Base-by-base conservation (phyloP, 1,140 invertebrate species). In the Drosophila ogumai region DNA sequence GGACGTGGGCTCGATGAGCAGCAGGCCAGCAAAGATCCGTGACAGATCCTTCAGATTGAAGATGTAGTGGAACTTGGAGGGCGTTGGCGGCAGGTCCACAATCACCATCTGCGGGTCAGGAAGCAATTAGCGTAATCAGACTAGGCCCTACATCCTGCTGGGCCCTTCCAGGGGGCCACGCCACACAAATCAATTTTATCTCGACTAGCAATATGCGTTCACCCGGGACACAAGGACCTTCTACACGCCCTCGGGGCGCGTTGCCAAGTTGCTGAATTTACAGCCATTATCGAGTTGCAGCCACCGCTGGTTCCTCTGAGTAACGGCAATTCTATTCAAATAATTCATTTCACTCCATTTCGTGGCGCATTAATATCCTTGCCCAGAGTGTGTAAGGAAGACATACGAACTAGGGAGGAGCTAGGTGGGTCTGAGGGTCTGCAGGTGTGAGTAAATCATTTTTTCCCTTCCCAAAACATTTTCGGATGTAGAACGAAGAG, bases 61-160 rank as follows among this genome's bases (percentile, higher is more conserved):
- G 66, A 98, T 97, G 92, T 98, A 98, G 92, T 98, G 97, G 93
- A 98, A 98, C 92, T 97, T 98, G 6, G 96, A 96, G 6, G 98
- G 98, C 0, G 97, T 98, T 17, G 97, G 97, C n/a, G 97, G 96
- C 55, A 98, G 91, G 75, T 97, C 95, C 17, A 94, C 93, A 55
- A 96, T 95, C 36, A 97, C 94, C 57, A 94, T 93, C 94, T 96
- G 69, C 6, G 66, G 36, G 52, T 40, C 28, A 44, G 69, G 57
- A 57, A 77, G 55, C 79, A 90, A 87, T 87, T 87, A 87, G 80
- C 72, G 71, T 56, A 41, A 61, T 75, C 75, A 47, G 28, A 34
- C 77, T 61, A 61, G 41, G 28, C 22, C 32, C 44, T 55, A 58
- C 56, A 36, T 55, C 19, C 58, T 55, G 32, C 46, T 34, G 57